Evolutionary conservation across 1,140 invertebrate species (phyloP).

Genomic region (Ruditapes philippinarum): DNA sequence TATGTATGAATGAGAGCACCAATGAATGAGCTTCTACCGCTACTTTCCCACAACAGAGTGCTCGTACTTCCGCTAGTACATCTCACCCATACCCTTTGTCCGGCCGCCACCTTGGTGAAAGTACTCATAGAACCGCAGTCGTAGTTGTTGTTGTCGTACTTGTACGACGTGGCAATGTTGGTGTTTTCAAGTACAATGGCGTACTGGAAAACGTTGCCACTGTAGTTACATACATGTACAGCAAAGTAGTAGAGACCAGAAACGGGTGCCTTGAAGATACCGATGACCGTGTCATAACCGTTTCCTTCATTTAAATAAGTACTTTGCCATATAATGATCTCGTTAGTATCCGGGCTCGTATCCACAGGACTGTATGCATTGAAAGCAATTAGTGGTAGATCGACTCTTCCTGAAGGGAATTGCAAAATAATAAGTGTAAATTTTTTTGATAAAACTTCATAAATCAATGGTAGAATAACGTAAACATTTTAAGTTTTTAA

Average conservation of each 20-base stretch:
- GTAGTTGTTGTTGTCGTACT: background rate
- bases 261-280: slow-evolving; percentile 11
- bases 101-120: background rate
- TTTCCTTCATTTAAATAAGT: background rate
- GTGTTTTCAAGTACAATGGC: background rate
- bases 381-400: background rate
- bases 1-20: background rate
- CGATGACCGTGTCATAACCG: background rate
- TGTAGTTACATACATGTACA: slow-evolving; percentile 10
- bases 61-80: slow-evolving; percentile 8
- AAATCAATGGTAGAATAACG: too few species aligned
- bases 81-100: slow-evolving; percentile 13
- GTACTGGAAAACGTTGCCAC: background rate
- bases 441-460: too few species aligned
- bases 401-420: background rate
- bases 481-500: too few species aligned
- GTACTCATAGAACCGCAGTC: slow-evolving; percentile 4
- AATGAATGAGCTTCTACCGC: background rate
- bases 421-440: too few species aligned
- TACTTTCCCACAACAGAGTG: background rate
- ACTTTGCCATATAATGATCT: slow-evolving; percentile 15
- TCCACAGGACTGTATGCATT: background rate
- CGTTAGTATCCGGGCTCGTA: background rate
- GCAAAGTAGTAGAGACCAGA: slow-evolving; percentile 3
- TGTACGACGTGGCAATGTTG: background rate